Conservation (phyloP, 2,797 vertebrate genomes). For the Danio kyathit region DNA sequence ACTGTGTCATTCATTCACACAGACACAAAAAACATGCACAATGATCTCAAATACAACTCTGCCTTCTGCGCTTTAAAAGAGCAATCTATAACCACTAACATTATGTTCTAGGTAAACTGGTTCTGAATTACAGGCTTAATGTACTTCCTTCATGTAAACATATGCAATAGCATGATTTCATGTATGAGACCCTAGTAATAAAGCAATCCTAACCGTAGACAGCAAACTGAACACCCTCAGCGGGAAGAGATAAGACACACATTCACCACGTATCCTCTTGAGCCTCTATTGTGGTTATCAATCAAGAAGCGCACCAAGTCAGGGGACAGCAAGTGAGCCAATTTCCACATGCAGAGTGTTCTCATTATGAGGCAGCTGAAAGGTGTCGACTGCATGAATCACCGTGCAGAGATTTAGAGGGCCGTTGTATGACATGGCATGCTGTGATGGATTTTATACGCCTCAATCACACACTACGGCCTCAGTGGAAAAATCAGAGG, state of each 20-base stretch:
- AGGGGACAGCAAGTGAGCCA: constrained; percentile 55
- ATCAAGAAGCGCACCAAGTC: constrained; percentile 55
- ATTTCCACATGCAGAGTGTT: constrained; percentile 54
- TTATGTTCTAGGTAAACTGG: constrained; percentile 4
- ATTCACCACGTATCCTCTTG: constrained; percentile 49
- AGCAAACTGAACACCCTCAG: constrained; percentile 22
- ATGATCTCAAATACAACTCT: too few relatives aligned
- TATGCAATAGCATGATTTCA: not conserved
- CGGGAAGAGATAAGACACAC: constrained; percentile 34
- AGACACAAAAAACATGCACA: too few relatives aligned
- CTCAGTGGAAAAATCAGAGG: constrained; percentile 26
- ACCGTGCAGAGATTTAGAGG: constrained; percentile 52
- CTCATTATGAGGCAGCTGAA: constrained; percentile 56
- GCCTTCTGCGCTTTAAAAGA: not conserved
- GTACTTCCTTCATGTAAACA: not conserved
- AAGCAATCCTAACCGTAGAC: constrained; percentile 33
- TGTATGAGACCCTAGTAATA: constrained; percentile 29
- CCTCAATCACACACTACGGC: constrained; percentile 53
- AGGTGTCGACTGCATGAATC: constrained; percentile 59
- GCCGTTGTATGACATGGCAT: constrained; percentile 58
- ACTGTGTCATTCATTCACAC: too few relatives aligned
- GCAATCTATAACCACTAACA: not conserved
- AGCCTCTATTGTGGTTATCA: constrained; percentile 65
- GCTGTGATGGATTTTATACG: constrained; percentile 53
- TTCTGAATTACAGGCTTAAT: not conserved